Conservation (phyloP, 2,888 invertebrate genomes). For the Campoplex capitator region DNA sequence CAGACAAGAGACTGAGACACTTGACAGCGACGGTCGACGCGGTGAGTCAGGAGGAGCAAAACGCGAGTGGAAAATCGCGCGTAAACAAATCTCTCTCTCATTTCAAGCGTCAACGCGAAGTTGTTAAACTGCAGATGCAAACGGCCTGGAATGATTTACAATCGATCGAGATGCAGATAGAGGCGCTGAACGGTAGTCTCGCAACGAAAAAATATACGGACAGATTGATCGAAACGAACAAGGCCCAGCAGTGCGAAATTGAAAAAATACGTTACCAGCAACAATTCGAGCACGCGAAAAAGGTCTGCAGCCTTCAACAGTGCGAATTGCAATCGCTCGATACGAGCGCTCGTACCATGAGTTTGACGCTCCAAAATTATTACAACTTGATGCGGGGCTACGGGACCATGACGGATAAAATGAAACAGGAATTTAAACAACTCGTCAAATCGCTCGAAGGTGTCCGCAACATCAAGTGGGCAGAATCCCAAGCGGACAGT, state of each 20-base stretch:
- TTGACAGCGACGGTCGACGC: slow-evolving; percentile 76
- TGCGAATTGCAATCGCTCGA: slow-evolving; percentile 86
- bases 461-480: slow-evolving; percentile 87
- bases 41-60: slow-evolving; percentile 76
- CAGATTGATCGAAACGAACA: slow-evolving; percentile 73
- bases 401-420: slow-evolving; percentile 86
- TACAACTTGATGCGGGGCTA: slow-evolving; percentile 87
- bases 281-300: slow-evolving; percentile 84
- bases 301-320: slow-evolving; percentile 84
- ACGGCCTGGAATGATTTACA: slow-evolving; percentile 79
- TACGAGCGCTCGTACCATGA: slow-evolving; percentile 86
- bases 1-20: slow-evolving; percentile 80
- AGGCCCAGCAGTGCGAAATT: slow-evolving; percentile 75
- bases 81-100: slow-evolving; percentile 81
- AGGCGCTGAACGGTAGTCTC: slow-evolving; percentile 71
- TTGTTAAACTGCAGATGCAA: slow-evolving; percentile 77
- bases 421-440: slow-evolving; percentile 87
- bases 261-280: slow-evolving; percentile 79
- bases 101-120: slow-evolving; percentile 81
- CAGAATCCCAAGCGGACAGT: slow-evolving; percentile 83
- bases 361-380: slow-evolving; percentile 86
- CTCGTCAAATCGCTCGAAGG: slow-evolving; percentile 87
- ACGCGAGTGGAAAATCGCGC: slow-evolving; percentile 81
- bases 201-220: slow-evolving; percentile 73
- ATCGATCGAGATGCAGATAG: slow-evolving; percentile 75